phyloP scores from a whole-genome alignment of 1,140 invertebrate genomes.

The Drosophila lacteicornis region DNA sequence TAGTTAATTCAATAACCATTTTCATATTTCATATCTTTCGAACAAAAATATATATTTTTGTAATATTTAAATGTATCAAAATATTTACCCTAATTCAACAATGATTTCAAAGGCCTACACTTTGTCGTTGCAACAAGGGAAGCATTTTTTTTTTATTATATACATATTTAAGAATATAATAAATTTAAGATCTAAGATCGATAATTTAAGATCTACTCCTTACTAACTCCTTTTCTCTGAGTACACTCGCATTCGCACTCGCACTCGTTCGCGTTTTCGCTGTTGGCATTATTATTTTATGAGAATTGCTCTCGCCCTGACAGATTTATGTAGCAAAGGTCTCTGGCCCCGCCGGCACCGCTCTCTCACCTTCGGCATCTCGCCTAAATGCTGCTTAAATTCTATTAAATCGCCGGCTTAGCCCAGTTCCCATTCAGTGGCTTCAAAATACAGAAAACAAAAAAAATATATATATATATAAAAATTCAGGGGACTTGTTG shows the following conservation, averaged over 20 bases:
- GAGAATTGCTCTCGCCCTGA: conserved; percentile 61
- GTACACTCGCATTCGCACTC: conserved; percentile 6
- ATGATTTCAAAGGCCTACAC: too few relatives aligned
- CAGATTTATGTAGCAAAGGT: conserved; percentile 67
- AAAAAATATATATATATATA: neutral
- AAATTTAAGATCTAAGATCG: too few relatives aligned
- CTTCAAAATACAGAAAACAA: conserved; percentile 27
- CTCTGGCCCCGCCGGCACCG: neutral
- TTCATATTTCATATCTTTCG: too few relatives aligned
- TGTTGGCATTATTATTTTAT: conserved; percentile 64
- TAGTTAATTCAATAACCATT: too few relatives aligned
- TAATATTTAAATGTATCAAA: too few relatives aligned
- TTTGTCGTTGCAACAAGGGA: too few relatives aligned
- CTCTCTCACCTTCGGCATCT: neutral
- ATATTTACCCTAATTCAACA: too few relatives aligned
- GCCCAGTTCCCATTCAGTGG: conserved; percentile 37
- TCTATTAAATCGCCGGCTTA: conserved; percentile 66
- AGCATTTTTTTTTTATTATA: too few relatives aligned
- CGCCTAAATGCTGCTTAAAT: conserved; percentile 75
- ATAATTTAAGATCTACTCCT: too few relatives aligned
- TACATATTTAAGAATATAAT: too few relatives aligned
- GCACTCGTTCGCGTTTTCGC: conserved; percentile 6
- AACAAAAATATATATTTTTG: too few relatives aligned
- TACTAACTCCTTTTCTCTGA: neutral
- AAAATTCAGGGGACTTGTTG: conserved; percentile 27